phyloP scores from a whole-genome alignment of 2,113 vertebrate species.

The Seriola quinqueradiata region DNA sequence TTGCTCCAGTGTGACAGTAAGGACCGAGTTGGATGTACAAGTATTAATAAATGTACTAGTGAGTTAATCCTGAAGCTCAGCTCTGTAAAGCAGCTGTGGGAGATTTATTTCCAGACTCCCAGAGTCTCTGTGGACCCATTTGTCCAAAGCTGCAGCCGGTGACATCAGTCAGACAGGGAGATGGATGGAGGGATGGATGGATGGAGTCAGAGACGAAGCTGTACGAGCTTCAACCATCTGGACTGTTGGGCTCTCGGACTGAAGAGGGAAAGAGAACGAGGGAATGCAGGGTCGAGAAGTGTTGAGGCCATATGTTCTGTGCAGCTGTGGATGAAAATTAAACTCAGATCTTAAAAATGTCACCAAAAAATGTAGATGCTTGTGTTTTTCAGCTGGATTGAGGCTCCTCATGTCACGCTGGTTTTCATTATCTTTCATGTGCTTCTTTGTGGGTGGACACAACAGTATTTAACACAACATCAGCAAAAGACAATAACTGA shows the following conservation, averaged over 20 bases:
- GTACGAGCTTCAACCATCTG: constrained; percentile 42
- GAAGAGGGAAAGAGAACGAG: not conserved
- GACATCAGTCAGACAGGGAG: constrained; percentile 42
- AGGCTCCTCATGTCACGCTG: too few relatives aligned
- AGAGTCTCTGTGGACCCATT: constrained; percentile 4
- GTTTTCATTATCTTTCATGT: too few relatives aligned
- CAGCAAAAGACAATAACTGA: too few relatives aligned
- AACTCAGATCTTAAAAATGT: not conserved
- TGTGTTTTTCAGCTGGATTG: too few relatives aligned
- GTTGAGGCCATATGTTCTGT: constrained; percentile 11
- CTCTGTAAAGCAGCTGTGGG: constrained; percentile 35
- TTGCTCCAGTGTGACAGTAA: not conserved
- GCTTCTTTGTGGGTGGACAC: too few relatives aligned
- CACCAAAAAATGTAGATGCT: not conserved
- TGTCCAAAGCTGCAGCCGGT: constrained; percentile 19
- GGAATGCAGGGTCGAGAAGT: not conserved
- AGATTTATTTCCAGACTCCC: not conserved
- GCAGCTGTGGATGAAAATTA: not conserved
- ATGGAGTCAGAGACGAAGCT: constrained; percentile 47
- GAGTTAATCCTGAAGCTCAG: not conserved
- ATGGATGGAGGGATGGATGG: constrained; percentile 34
- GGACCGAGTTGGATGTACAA: not conserved
- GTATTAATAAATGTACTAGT: not conserved
- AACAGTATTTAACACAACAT: too few relatives aligned
- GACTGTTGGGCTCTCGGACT: not conserved